Conservation (phyloP, 2,797 vertebrate genomes). For the Enoplosus armatus region DNA sequence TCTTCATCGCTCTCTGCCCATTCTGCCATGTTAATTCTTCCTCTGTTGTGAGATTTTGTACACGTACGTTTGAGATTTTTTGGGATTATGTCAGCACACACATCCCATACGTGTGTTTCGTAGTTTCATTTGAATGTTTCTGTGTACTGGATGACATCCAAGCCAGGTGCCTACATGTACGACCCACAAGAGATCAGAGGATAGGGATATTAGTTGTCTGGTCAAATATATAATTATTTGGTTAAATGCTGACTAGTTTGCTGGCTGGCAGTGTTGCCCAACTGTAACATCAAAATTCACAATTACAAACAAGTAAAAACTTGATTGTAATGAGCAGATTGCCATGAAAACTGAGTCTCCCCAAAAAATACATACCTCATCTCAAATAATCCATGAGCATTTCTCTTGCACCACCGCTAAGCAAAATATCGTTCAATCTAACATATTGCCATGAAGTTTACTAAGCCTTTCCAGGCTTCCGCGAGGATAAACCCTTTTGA, state of each 20-base stretch:
- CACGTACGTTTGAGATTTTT: neutral
- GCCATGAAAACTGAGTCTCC: constrained; percentile 6
- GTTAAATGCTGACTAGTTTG: neutral
- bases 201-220: neutral
- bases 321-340: neutral
- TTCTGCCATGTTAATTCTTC: constrained; percentile 7
- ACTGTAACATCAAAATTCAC: neutral
- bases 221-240: too few species aligned
- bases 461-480: neutral
- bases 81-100: neutral
- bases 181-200: neutral
- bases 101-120: neutral
- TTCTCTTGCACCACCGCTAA: neutral
- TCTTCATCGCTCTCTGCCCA: neutral
- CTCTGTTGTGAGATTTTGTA: neutral
- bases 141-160: neutral
- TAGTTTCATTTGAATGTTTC: neutral
- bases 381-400: constrained; percentile 20
- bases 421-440: constrained; percentile 23
- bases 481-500: constrained; percentile 6
- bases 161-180: neutral
- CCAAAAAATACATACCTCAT: constrained; percentile 19
- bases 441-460: neutral
- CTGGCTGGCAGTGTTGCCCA: neutral
- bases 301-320: neutral